Conservation (phyloP, 1,140 invertebrate species). For the Anoplophora glabripennis region DNA sequence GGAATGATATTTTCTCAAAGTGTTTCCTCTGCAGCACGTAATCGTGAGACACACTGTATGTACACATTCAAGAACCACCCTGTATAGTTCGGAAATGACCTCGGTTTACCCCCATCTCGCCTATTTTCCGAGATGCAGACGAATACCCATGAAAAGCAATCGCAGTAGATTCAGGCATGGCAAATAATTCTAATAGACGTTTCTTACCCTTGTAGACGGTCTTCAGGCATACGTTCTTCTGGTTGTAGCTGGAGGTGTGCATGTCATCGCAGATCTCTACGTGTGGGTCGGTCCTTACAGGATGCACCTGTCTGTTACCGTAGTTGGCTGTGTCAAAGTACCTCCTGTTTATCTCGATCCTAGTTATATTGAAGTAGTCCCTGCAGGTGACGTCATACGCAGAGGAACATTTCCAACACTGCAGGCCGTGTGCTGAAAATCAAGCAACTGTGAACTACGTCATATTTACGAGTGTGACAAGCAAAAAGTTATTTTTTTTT, state of each 20-base stretch:
- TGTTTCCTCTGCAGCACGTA: too few relatives aligned
- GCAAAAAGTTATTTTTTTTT: too few relatives aligned
- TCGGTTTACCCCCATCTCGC: too few relatives aligned
- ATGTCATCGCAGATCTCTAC: constrained; percentile 19
- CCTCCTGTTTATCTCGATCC: constrained; percentile 59
- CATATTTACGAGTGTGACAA: too few relatives aligned
- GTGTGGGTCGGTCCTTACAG: constrained; percentile 18
- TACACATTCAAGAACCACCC: too few relatives aligned
- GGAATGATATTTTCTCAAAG: too few relatives aligned
- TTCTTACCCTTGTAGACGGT: constrained; percentile 25
- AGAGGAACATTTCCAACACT: constrained; percentile 73
- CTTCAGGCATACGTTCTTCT: constrained; percentile 33
- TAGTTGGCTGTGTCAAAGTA: constrained; percentile 41
- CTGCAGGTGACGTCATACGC: constrained; percentile 64
- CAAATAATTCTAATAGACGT: too few relatives aligned
- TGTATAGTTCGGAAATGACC: too few relatives aligned
- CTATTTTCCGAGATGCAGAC: too few relatives aligned
- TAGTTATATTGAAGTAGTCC: constrained; percentile 67
- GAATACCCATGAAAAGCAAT: too few relatives aligned
- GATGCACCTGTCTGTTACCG: constrained; percentile 19
- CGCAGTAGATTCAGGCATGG: too few relatives aligned
- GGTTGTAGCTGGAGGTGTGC: constrained; percentile 44
- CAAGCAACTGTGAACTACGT: not conserved
- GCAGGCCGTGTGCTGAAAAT: constrained; percentile 58
- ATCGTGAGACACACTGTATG: too few relatives aligned